Evolutionary conservation across 1,140 invertebrate genomes (phyloP), one percentile per base, ranked within the genome.

Genomic region (Leptinotarsa texana): DNA sequence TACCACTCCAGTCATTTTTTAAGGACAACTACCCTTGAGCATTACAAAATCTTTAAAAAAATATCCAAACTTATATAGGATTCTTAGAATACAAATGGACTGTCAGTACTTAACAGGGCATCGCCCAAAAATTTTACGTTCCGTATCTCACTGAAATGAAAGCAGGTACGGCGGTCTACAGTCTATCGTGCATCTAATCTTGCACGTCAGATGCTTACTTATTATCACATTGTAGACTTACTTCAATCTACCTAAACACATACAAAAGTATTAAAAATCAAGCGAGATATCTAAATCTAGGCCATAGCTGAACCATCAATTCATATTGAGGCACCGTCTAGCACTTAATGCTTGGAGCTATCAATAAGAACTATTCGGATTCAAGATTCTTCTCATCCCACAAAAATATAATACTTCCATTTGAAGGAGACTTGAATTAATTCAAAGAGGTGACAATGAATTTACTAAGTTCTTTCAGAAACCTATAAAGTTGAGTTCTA

Each of bases 231-330:
- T 78, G 77, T 77, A 80, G 78, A 82, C 79, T 79, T 79, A 78
- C 75, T 78, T 74, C 79, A 79, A 79, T 80, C 80, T 78, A 79
- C 78, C 74, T 82, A 75, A 81, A 81, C 78, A 80, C 76, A 81
- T 82, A 82, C 81, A 82, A 82, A 81, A 82, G 80, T 81, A 81
- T 81, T 79, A 80, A 80, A 81, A 81, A 77, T 78, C 73, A 79
- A 81, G 77, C 75, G 73, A 75, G 24, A 73, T 73, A 21, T 69
- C 74, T 78, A 74, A 65, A 79, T 51, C 72, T 73, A 69, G 66
- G 71, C 69, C 74, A 18, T n/a, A 68, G 74, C 69, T 73, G 71
- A 73, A 73, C 71, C 18, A 71, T 71, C 69, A 42, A 42, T 69
- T n/a, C 15, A 62, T 73, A 73, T 73, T 73, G 62, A 73, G 63